These are phyloP conservation scores for Drosophila helvetica DNA, from an alignment of 2,888 invertebrate species.

Conservation along the genomic window DNA sequence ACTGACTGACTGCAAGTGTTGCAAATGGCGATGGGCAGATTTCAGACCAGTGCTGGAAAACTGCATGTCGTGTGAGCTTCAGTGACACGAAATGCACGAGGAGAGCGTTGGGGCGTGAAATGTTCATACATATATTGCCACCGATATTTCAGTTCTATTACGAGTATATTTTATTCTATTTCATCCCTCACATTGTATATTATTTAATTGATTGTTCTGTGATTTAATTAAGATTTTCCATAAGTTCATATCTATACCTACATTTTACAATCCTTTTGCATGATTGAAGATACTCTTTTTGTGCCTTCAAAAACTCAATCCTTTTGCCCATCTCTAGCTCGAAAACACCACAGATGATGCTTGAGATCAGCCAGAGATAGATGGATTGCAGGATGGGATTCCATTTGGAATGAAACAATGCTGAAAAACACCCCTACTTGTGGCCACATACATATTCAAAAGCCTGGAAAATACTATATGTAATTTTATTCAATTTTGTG, in stretches of 20 bases:
- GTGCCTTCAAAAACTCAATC: not conserved
- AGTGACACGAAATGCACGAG: constrained; percentile 23
- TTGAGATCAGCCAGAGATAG: not conserved
- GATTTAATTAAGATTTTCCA: no score
- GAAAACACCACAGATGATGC: not conserved
- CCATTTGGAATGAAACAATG: no score
- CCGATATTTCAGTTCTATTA: no score
- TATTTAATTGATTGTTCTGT: no score
- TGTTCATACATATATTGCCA: no score
- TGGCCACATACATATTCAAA: constrained; percentile 28
- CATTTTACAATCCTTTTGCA: no score
- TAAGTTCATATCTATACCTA: no score
- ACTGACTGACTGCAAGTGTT: not conserved
- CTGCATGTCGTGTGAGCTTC: constrained; percentile 9
- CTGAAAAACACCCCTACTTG: no score
- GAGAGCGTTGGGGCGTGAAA: no score
- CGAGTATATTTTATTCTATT: no score
- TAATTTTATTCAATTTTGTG: constrained; percentile 27
- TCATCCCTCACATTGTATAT: no score
- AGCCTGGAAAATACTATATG: constrained; percentile 7
- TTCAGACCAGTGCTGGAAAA: not conserved
- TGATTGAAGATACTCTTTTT: no score
- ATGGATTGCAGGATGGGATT: not conserved
- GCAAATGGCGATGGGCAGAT: not conserved
- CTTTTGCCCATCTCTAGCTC: not conserved